Evolutionary conservation across 2,888 invertebrate species (phyloP), one percentile per base, ranked within the genome.

Genomic region (Seira ritae): DNA sequence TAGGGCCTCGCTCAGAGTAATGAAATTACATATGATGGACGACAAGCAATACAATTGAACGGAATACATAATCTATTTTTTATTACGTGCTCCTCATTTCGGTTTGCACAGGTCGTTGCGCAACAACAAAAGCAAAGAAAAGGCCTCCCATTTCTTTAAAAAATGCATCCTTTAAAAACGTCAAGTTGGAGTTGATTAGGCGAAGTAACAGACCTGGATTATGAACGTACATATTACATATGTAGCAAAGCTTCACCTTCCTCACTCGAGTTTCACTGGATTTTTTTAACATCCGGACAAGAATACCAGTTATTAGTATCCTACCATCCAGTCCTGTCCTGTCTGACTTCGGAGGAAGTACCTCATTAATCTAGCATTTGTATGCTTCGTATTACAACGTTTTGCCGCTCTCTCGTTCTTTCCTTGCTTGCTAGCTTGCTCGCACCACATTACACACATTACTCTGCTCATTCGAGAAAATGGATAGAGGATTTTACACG

Each of bases 291-390:
- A 83, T 83, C 83, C 83, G 83, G 83, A 74, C 74, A 83, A 83
- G 83, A 83, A 78, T 79, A 70, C 78, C 74, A 66, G 83, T 79
- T 83, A 83, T 78, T 78, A 79, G 78, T 79, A 73, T 83, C 76
- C 72, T 77, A 70, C 8, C 67, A 73, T 83, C 76, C 72, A 73
- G 65, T 31, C 67, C 66, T 66, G 65, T 12, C 55, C n/a, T 55
- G 66, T 74, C 74, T 79, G 83, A 79, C 78, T 84, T 80, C 71
- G 79, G 75, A 84, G 84, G 84, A 84, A 84, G 84, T 84, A 71
- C 75, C 79, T 84, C 84, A 84, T 84, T 84, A 84, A 84, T 84
- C 84, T 84, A 80, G 75, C 84, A 80, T 84, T 79, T 79, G 71
- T 84, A 84, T 76, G 84, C 75, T 67, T 80, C 79, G 79, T 65